Evolutionary conservation across 2,113 vertebrate genomes (phyloP).

Genomic region (Promerops cafer): DNA sequence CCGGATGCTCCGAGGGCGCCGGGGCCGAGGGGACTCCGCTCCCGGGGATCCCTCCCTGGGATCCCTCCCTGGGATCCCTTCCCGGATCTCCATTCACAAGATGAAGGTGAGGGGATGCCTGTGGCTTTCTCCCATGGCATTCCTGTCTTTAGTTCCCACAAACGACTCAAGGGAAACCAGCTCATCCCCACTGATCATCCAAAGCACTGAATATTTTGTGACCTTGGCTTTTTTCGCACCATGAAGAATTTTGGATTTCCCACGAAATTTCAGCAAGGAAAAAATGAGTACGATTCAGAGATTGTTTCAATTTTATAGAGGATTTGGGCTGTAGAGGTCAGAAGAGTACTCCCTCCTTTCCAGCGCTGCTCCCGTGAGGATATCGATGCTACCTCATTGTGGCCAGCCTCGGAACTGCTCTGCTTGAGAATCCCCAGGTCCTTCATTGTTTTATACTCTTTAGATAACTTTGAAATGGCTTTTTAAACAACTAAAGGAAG

Average conservation of each 20-base stretch:
- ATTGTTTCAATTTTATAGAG: background rate
- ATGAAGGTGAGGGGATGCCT: background rate
- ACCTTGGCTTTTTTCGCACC: accelerated
- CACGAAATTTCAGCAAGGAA: background rate
- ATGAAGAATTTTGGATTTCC: background rate
- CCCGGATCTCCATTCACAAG: accelerated
- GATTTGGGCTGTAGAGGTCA: background rate
- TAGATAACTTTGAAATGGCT: background rate
- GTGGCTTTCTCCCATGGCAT: background rate
- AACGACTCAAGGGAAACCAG: accelerated
- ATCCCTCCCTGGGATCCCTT: background rate
- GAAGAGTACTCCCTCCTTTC: background rate
- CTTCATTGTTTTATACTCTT: background rate
- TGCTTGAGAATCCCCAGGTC: background rate
- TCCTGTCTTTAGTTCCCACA: background rate
- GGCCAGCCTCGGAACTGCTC: background rate
- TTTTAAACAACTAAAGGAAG: background rate
- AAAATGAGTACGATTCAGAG: background rate
- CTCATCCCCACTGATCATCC: accelerated
- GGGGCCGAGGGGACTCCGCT: background rate
- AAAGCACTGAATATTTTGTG: background rate
- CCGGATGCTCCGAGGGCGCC: accelerated
- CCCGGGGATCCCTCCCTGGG: too few species aligned
- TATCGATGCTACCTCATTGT: background rate
- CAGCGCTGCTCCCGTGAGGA: background rate